Base-by-base conservation (phyloP, 1,140 invertebrate genomes). In the Drosophila triauraria region DNA sequence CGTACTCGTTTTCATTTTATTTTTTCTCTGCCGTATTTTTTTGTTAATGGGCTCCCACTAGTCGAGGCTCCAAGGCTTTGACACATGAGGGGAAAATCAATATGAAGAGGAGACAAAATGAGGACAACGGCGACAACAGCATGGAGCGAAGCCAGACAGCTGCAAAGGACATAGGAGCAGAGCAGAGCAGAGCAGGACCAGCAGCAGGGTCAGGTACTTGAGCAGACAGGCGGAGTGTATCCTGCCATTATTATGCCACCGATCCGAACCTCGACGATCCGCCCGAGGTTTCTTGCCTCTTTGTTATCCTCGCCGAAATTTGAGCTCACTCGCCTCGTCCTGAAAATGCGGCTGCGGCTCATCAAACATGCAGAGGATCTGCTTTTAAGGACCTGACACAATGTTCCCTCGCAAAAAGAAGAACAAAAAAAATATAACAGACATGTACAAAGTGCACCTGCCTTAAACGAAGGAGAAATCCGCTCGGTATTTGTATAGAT, bases 21-120 rank as follows among this genome's bases (percentile, higher is more conserved):
- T 42, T 46, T 56, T 25, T 17, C 17, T 47, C 60, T 46, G 20
- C 27, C 27, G 35, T 68, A 42, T 50, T 35, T 43, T 44, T 43
- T 57, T 75, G 54, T 56, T 70, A 69, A 69, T 67, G 69, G 63
- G 59, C 71, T 75, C 70, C 78, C 62, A 68, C 62, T 69, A 63
- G 53, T 35, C 51, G 43, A 35, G 65, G 69, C 69, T 71, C 69
- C 59, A 75, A 60, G 51, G 35, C 53, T 63, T 58, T 63, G 60
- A 63, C 60, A 63, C 61, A 64, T 32, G 61, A 59, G 30, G 50
- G 54, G 54, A 54, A 61, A 86, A 82, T 86, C 83, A 87, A 87
- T 87, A 86, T 71, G 46, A 43, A 65, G 54, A 27, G 60, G 35
- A 42, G 61, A 51, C 65, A 59, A 50, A 71, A 58, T 30, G 46